Evolutionary conservation across 2,113 vertebrate genomes (phyloP).

Genomic region (Mormyrus lacerda): DNA sequence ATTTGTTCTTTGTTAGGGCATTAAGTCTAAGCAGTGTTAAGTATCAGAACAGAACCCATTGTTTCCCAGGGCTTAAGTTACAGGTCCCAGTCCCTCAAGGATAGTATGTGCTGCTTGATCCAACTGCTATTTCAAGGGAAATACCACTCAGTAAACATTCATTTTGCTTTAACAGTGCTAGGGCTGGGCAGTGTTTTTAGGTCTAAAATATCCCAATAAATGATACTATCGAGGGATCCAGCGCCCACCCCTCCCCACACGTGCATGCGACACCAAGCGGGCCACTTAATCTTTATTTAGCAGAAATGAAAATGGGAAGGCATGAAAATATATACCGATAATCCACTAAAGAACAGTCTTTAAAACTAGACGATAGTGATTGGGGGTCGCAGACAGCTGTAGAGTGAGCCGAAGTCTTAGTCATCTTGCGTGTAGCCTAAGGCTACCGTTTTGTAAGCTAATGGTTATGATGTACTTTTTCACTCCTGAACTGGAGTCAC

Average conservation of each 20-base stretch:
- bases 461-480: background rate
- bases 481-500: constrained; percentile 29
- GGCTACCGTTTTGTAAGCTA: background rate
- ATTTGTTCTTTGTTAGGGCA: background rate
- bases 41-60: background rate
- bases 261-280: background rate
- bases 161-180: background rate
- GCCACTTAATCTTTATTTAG: background rate
- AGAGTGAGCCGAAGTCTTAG: background rate
- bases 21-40: background rate
- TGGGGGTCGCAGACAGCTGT: background rate
- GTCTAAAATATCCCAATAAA: background rate
- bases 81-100: background rate
- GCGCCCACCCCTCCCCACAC: too few species aligned
- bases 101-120: background rate
- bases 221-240: background rate
- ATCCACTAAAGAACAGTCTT: background rate
- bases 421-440: background rate
- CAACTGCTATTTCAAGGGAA: background rate
- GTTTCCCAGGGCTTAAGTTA: background rate
- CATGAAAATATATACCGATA: background rate
- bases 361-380: background rate
- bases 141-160: background rate
- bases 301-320: background rate
- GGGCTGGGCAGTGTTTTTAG: background rate